Conservation (phyloP, 2,797 vertebrate species). For the Rhabdophis nuchalis region DNA sequence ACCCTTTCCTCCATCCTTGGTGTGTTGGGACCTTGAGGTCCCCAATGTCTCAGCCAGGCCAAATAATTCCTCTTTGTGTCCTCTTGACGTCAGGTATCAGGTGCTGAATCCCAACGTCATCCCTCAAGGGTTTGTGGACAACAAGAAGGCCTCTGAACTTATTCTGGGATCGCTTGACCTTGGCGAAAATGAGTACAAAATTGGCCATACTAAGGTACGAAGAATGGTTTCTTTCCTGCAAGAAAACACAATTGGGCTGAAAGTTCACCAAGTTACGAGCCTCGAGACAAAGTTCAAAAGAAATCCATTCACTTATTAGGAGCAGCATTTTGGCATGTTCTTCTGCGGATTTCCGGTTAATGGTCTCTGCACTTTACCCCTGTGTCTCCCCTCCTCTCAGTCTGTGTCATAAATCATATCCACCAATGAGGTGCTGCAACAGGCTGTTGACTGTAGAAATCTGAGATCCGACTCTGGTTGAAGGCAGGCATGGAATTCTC, state of each 20-base stretch:
- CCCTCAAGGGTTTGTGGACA: slow-evolving; percentile 72
- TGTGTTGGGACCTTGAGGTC: neutral
- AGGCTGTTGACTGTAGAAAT: no score
- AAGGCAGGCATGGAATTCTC: no score
- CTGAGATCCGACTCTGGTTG: no score
- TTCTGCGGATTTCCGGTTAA: no score
- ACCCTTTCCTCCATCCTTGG: neutral
- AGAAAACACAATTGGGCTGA: neutral
- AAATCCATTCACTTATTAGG: no score
- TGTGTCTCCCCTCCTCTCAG: no score
- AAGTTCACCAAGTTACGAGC: neutral
- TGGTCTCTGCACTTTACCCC: no score
- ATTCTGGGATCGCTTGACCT: slow-evolving; percentile 62
- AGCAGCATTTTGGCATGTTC: no score
- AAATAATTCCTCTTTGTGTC: neutral
- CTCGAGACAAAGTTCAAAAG: no score
- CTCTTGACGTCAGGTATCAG: slow-evolving; percentile 64
- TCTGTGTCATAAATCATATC: no score
- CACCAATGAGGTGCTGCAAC: no score
- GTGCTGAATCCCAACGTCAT: slow-evolving; percentile 74
- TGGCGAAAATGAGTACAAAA: slow-evolving; percentile 68
- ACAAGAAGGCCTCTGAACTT: slow-evolving; percentile 71
- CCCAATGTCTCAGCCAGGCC: neutral
- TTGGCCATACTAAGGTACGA: slow-evolving; percentile 66
- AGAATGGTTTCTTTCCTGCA: neutral